These are phyloP conservation scores for Ariopsis seemanni DNA, from an alignment of 2,113 vertebrate species.

Conservation along the genomic window DNA sequence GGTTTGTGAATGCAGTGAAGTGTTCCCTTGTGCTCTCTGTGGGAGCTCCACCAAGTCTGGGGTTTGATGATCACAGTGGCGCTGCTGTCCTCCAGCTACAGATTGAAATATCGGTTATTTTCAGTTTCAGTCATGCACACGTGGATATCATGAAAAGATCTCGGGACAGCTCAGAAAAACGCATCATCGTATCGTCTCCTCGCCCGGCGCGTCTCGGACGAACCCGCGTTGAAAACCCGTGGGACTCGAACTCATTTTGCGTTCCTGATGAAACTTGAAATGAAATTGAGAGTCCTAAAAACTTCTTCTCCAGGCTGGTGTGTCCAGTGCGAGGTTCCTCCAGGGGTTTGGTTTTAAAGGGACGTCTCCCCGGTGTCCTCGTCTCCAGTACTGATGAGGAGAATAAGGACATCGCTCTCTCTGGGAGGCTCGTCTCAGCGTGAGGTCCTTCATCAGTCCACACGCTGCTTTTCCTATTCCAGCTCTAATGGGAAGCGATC, in stretches of 20 bases:
- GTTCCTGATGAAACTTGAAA: background rate
- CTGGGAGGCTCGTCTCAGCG: background rate
- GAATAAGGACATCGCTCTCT: conserved; percentile 33
- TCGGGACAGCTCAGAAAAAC: too few relatives aligned
- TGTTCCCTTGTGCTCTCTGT: too few relatives aligned
- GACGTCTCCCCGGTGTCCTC: conserved; percentile 23
- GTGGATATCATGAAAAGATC: background rate
- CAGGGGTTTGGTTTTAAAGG: conserved; percentile 6
- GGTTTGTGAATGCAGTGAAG: too few relatives aligned
- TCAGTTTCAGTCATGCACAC: background rate
- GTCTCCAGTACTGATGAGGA: conserved; percentile 20
- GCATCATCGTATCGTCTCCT: background rate
- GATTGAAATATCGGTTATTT: background rate
- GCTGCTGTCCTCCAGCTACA: too few relatives aligned
- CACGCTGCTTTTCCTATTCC: background rate
- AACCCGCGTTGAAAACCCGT: background rate
- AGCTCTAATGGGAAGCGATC: conserved; percentile 47
- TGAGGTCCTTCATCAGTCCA: conserved; percentile 18
- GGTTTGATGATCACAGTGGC: too few relatives aligned
- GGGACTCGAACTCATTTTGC: background rate
- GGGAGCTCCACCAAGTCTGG: too few relatives aligned
- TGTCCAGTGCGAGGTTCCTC: background rate
- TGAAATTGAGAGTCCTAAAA: background rate
- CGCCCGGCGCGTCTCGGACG: background rate
- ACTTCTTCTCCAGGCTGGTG: too few relatives aligned